Evolutionary conservation across 2,888 invertebrate genomes (phyloP), one percentile per base, ranked within the genome.

Genomic region (Blastobasis lacticolella): DNA sequence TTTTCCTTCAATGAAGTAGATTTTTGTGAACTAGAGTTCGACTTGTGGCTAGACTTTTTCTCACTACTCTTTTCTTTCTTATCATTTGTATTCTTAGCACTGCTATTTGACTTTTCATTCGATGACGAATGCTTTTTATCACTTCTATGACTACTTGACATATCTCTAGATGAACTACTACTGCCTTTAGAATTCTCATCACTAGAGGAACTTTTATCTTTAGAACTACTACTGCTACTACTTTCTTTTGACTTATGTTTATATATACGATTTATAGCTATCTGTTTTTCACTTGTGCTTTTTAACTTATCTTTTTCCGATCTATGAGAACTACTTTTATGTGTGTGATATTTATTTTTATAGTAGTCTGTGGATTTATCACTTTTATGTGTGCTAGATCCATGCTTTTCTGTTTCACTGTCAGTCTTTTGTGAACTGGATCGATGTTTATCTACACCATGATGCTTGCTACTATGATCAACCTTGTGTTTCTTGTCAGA

Each of bases 101-200:
- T 71, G 54, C 61, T 64, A 51, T 65, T 73, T 49, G 70, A 67
- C 63, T 76, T 82, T 51, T 81, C 79, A 69, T 69, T 77, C 55
- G 77, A 73, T 23, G 69, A 66, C 44, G 70, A 67, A 56, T 77
- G 75, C 60, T 74, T 82, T 58, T 78, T 82, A 45, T 84, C 81
- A 71, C 69, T 76, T 63, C 73, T 79, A 63, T 74, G 68, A 70
- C 69, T 74, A 67, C 69, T 74, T 45, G 78, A 75, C 63, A 77
- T 85, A 46, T 84, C 83, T 68, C 79, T 86, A 52, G 78, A 77
- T 59, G 80, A 78, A 69, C 70, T 77, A 67, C 71, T 75, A 48
- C 60, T 76, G 47, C 3, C 23, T 65, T 76, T 82, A 56, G 73
- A 69, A 60, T 76, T 83, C 38, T 85, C 85, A 57, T 77, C 82